Evolutionary conservation across 2,797 vertebrate species (phyloP).

Genomic region (Hybognathus amarus): DNA sequence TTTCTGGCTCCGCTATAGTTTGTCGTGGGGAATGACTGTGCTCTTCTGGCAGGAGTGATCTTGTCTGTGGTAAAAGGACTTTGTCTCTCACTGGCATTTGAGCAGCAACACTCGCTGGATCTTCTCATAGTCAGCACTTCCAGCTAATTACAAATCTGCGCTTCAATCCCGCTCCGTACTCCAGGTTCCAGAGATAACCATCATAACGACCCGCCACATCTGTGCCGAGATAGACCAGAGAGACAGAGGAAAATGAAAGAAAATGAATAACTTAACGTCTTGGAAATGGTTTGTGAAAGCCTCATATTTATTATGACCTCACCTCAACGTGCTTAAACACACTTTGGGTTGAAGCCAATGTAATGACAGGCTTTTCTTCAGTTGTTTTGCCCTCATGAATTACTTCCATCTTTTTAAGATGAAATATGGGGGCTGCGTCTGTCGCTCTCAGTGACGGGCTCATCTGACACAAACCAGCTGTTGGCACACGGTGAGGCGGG

Average conservation of each 20-base stretch:
- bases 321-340: not conserved
- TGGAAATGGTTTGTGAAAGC: not conserved
- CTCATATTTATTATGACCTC: not conserved
- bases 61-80: slow-evolving; percentile 51
- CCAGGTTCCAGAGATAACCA: slow-evolving; percentile 61
- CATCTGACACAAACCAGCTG: slow-evolving; percentile 50
- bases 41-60: slow-evolving; percentile 20
- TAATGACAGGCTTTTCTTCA: slow-evolving; percentile 64
- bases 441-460: slow-evolving; percentile 56
- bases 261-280: slow-evolving; percentile 10
- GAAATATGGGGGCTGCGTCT: slow-evolving; percentile 47
- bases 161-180: slow-evolving; percentile 59
- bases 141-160: slow-evolving; percentile 63
- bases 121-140: slow-evolving; percentile 63
- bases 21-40: not conserved
- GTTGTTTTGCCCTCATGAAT: slow-evolving; percentile 55
- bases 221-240: slow-evolving; percentile 54
- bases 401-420: slow-evolving; percentile 45
- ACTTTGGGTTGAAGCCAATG: slow-evolving; percentile 3
- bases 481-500: not conserved
- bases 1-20: slow-evolving; percentile 22
- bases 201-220: slow-evolving; percentile 66
- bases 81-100: slow-evolving; percentile 44
- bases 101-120: slow-evolving; percentile 22
- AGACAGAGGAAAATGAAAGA: slow-evolving; percentile 47